Conservation (phyloP, 1,140 invertebrate genomes). For the Drosophila baimaii region DNA sequence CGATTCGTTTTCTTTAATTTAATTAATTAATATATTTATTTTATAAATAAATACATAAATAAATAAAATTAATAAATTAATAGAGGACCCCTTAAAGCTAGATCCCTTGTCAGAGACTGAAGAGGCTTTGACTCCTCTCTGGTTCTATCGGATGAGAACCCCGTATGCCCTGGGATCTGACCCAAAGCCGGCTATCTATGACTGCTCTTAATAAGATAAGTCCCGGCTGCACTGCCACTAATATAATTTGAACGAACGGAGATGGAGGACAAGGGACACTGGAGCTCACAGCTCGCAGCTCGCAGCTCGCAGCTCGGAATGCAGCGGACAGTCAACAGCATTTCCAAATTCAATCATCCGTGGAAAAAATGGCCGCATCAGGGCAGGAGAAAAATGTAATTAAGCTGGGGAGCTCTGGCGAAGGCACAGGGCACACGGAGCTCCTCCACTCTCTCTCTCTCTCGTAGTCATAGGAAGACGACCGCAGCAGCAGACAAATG, state of each 20-base stretch:
- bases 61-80: background rate
- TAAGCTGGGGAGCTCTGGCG: conserved; percentile 34
- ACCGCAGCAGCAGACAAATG: conserved; percentile 37
- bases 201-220: conserved; percentile 65
- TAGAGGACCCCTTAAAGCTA: background rate
- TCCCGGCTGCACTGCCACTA: conserved; percentile 47
- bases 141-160: background rate
- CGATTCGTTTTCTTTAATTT: too few relatives aligned
- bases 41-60: too few relatives aligned
- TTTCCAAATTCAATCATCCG: conserved; percentile 73
- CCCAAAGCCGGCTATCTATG: conserved; percentile 6
- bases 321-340: conserved; percentile 51
- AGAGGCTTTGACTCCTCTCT: too few relatives aligned
- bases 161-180: too few relatives aligned
- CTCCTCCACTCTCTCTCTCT: background rate
- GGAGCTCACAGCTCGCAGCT: background rate
- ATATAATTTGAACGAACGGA: conserved; percentile 63
- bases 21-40: too few relatives aligned
- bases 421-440: conserved; percentile 2
- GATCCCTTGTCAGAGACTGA: too few relatives aligned
- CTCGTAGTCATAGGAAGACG: conserved; percentile 3
- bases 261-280: background rate
- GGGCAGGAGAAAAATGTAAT: conserved; percentile 43
- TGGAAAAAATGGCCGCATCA: conserved; percentile 51
- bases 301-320: conserved; percentile 2